These are phyloP conservation scores for Brassicogethes aeneus DNA, from an alignment of 2,888 invertebrate genomes.

Conservation along the genomic window DNA sequence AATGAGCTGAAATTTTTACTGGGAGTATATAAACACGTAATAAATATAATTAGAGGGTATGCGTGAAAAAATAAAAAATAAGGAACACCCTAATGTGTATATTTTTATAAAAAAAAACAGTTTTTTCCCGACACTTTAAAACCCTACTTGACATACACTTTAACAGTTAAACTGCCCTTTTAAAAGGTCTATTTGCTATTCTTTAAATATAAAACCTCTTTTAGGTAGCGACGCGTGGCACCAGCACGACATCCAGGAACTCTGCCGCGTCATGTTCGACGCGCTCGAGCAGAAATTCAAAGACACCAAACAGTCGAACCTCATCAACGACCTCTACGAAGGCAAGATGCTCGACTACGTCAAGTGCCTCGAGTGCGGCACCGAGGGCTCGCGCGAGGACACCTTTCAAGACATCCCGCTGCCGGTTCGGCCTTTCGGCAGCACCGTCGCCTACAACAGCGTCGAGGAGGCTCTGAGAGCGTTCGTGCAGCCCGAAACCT, in stretches of 20 bases:
- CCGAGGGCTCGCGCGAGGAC: slow-evolving; percentile 74
- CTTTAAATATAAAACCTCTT: too few relatives aligned
- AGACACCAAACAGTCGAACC: slow-evolving; percentile 69
- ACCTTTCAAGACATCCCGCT: slow-evolving; percentile 80
- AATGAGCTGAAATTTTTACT: too few relatives aligned
- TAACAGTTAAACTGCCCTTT: too few relatives aligned
- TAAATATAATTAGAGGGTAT: too few relatives aligned
- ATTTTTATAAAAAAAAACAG: too few relatives aligned
- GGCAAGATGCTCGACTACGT: slow-evolving; percentile 81
- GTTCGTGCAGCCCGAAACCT: slow-evolving; percentile 75
- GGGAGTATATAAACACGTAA: too few relatives aligned
- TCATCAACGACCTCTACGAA: slow-evolving; percentile 70
- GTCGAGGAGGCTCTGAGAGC: slow-evolving; percentile 77
- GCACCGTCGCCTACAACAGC: slow-evolving; percentile 62
- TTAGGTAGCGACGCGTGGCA: slow-evolving; percentile 85
- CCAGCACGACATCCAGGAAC: slow-evolving; percentile 86
- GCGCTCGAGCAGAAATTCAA: slow-evolving; percentile 77
- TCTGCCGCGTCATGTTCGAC: slow-evolving; percentile 86
- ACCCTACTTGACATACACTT: too few relatives aligned
- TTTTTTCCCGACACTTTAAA: too few relatives aligned
- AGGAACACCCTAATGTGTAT: too few relatives aligned
- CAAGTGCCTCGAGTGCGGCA: slow-evolving; percentile 76
- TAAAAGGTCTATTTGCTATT: too few relatives aligned
- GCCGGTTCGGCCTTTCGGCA: slow-evolving; percentile 76
- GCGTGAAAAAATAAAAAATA: too few relatives aligned